Conservation (phyloP, 2,113 vertebrate genomes). For the Urocynchramus pylzowi region DNA sequence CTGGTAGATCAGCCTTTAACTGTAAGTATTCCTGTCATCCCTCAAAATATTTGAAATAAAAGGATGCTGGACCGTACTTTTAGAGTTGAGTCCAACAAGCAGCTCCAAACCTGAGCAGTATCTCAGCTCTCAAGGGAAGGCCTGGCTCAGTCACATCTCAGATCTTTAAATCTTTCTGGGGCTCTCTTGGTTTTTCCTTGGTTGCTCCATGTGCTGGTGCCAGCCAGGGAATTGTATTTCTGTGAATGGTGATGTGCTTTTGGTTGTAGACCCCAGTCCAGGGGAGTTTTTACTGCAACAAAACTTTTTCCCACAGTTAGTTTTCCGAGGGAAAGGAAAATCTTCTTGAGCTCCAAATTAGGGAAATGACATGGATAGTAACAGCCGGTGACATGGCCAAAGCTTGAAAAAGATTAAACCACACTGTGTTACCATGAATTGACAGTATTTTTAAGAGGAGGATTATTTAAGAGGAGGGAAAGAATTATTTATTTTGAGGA, state of each 20-base stretch:
- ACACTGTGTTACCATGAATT: fast-evolving
- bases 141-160: not conserved
- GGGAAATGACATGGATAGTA: not conserved
- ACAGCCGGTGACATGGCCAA: too few relatives aligned
- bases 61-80: not conserved
- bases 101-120: not conserved
- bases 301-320: not conserved
- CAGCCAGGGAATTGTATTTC: not conserved
- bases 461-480: too few relatives aligned
- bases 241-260: not conserved
- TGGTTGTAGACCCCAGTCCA: fast-evolving
- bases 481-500: not conserved
- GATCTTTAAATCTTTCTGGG: not conserved
- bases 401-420: not conserved
- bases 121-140: not conserved
- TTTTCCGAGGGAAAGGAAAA: not conserved
- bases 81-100: not conserved
- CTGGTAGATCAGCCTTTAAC: not conserved
- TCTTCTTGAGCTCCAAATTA: not conserved
- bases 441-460: not conserved
- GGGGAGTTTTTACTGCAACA: not conserved
- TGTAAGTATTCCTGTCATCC: not conserved
- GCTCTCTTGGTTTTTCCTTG: not conserved
- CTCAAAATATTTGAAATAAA: not conserved
- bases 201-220: not conserved